Base-by-base conservation (phyloP, 1,140 invertebrate genomes). In the Radopholus similis region DNA sequence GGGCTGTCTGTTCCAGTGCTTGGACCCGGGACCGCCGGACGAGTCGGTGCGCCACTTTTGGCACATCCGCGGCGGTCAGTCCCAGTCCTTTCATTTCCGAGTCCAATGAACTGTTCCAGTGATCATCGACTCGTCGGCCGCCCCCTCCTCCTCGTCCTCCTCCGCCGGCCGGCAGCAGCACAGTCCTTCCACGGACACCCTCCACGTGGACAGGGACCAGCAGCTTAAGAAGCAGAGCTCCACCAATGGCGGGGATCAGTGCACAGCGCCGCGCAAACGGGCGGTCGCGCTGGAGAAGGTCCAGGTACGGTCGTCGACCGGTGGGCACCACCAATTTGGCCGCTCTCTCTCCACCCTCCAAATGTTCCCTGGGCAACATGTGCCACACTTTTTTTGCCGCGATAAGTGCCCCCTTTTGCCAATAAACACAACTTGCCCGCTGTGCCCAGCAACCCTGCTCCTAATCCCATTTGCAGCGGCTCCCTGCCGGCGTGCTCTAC, bases 41-140 rank as follows among this genome's bases (percentile, higher is more conserved):
- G 60, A 40, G 32, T 53, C 74, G 42, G 47, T 74, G 23, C 55
- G 72, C n/a, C 53, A 74, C 56, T 74, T 77, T 47, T 74, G 72
- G 72, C 72, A 75, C 57, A 59, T 74, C 32, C 53, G 60, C 35
- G 67, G 72, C 56, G 70, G 62, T 67, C 44, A 49, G 49, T 68
- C 32, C 21, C n/a, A 40, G 28, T 9, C 26, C 34, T 57, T 37
- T 56, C n/a, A 56, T 37, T 13, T 57, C n/a, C n/a, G n/a, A n/a
- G n/a, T n/a, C n/a, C n/a, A n/a, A n/a, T n/a, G n/a, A n/a, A n/a
- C n/a, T 42, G 26, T 38, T 57, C 28, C 4, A 57, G 40, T 57
- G 40, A 57, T 55, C 21, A 18, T 64, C 38, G 63, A 64, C 26
- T 28, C 56, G 6, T 13, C 40, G 9, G 23, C 26, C 40, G 30